Evolutionary conservation across 2,113 vertebrate species (phyloP), one percentile per base, ranked within the genome.

Genomic region (Nothoprocta perdicaria): DNA sequence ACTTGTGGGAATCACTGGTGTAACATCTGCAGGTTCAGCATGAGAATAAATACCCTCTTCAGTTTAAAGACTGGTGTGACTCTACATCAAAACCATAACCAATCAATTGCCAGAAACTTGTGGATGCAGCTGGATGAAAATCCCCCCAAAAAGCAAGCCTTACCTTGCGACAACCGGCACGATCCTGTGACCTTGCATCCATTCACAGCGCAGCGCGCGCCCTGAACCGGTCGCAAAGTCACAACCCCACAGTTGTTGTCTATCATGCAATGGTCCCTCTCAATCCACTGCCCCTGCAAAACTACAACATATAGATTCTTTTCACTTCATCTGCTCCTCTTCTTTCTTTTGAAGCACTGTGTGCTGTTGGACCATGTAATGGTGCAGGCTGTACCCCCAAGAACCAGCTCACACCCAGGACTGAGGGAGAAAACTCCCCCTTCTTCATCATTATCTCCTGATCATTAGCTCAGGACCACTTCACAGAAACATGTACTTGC

Each of bases 131-230:
- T 12, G 16, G 33, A 19, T 18, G 26, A 2, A 5, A 61, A 23
- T 11, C 3, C 11, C 14, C 17, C 53, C 60, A 2, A 33, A 19
- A 41, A 8, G 31, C 16, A 46, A n/a, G 14, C 13, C 89, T 95
- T 93, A 99, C 99, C 99, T 98, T 99, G 99, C 41, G 98, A 98
- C 80, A 99, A 97, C 76, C 98, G 98, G 80, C 98, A 99, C 3
- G 98, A 95, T 17, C 98, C 97, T 1, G 97, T 98, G 90, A 99
- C 97, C 89, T 98, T 97, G 16, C 97, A 96, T 6, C 98, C 98
- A n/a, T 99, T 99, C 58, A 99, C 98, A 7, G 96, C 95, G 96
- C 99, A 99, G 87, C 78, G 93, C 2, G 98, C 98, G 6, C 98
- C 98, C 0, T 84, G 97, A 35, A 92, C 88, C 4, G 99, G 98